Conservation (phyloP, 2,113 vertebrate species). For the Barbus barbus region DNA sequence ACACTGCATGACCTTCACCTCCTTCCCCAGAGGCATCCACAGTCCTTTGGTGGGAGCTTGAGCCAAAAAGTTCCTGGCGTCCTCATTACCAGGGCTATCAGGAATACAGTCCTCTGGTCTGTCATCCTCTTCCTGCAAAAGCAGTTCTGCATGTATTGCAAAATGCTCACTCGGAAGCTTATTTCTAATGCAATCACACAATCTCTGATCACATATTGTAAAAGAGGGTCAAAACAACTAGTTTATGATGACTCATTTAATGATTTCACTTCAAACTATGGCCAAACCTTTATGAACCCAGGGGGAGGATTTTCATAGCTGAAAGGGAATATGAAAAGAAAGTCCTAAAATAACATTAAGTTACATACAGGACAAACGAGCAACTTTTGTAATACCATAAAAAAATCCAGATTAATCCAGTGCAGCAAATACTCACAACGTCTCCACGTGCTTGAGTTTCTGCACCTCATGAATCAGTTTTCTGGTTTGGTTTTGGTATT, state of each 20-base stretch:
- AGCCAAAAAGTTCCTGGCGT: constrained; percentile 88
- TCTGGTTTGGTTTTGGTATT: constrained; percentile 66
- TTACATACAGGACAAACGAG: background rate
- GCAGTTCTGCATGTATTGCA: constrained; percentile 8
- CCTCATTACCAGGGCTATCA: constrained; percentile 89
- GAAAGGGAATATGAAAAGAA: constrained; percentile 39
- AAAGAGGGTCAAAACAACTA: background rate
- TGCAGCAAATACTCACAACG: constrained; percentile 81
- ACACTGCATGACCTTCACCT: constrained; percentile 99
- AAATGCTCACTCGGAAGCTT: background rate
- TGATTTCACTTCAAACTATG: background rate
- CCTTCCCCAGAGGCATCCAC: constrained; percentile 97
- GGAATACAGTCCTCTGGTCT: constrained; percentile 96
- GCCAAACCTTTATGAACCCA: constrained; percentile 86
- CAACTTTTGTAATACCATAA: background rate
- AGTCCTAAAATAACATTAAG: background rate
- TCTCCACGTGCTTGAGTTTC: constrained; percentile 89
- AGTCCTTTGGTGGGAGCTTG: constrained; percentile 90
- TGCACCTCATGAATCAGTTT: constrained; percentile 83
- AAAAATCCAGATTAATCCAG: background rate
- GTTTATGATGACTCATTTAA: too few species aligned
- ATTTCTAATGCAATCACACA: background rate
- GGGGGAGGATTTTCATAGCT: constrained; percentile 94
- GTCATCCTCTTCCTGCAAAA: constrained; percentile 83
- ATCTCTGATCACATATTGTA: background rate